Base-by-base conservation (phyloP, 2,888 invertebrate species). In the Pachliopta kotzebuea region DNA sequence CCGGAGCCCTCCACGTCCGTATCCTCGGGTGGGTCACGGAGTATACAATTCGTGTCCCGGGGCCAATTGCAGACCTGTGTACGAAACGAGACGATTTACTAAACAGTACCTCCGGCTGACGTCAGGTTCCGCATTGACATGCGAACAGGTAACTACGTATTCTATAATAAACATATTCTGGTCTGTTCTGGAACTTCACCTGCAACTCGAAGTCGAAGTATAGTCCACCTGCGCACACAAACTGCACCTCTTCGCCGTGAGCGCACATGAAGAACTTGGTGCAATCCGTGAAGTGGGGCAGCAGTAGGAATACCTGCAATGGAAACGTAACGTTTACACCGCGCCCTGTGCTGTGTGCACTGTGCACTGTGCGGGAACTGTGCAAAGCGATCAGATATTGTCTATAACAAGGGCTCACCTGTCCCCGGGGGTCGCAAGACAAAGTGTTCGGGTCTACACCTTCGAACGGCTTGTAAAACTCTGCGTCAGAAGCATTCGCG, bases 131-230 rank as follows among this genome's bases (percentile, higher is more conserved):
- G n/a, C n/a, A n/a, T n/a, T n/a, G n/a, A n/a, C n/a, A n/a, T n/a
- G n/a, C n/a, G n/a, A n/a, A n/a, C n/a, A n/a, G n/a, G n/a, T n/a
- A n/a, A n/a, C n/a, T n/a, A n/a, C n/a, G n/a, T n/a, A n/a, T n/a
- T n/a, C n/a, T n/a, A n/a, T n/a, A n/a, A n/a, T n/a, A n/a, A n/a
- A n/a, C n/a, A n/a, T n/a, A n/a, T n/a, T n/a, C n/a, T n/a, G n/a
- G n/a, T n/a, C n/a, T n/a, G n/a, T n/a, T n/a, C n/a, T n/a, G n/a
- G n/a, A n/a, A n/a, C n/a, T 49, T 66, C 70, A 90, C 90, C 86
- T 91, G 90, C 0, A 67, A 4, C 29, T 72, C 75, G 37, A 89
- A 91, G 56, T 88, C 86, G 69, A 91, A 90, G 58, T 79, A 72
- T 0, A 79, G 68, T 0, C 65, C 68, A 0, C 69, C 69, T 0